Evolutionary conservation across 2,888 invertebrate genomes (phyloP).

Genomic region (Noctua comes): DNA sequence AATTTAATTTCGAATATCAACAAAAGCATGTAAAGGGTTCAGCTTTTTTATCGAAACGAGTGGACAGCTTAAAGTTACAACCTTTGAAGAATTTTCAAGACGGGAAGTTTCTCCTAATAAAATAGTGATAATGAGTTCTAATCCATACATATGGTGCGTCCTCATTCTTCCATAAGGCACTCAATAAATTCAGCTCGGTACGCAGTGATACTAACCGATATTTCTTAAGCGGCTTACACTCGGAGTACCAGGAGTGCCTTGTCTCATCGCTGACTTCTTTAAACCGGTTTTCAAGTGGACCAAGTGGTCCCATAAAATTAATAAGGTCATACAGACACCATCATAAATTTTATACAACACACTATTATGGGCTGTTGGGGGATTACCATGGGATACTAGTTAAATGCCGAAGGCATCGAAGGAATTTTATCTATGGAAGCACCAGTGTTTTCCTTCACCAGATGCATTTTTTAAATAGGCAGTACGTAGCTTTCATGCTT

Average conservation of each 20-base stretch:
- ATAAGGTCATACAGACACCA: conserved; percentile 83
- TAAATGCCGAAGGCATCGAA: conserved; percentile 44
- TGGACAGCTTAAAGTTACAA: conserved; percentile 30
- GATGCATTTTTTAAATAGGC: not conserved
- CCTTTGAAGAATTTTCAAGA: conserved; percentile 26
- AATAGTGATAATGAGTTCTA: conserved; percentile 51
- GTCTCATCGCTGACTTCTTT: conserved; percentile 62
- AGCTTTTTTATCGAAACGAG: conserved; percentile 16
- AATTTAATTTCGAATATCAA: conserved; percentile 42
- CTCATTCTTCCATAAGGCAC: conserved; percentile 57
- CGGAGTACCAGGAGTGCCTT: conserved; percentile 51
- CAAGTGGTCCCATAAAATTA: conserved; percentile 86
- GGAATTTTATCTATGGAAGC: conserved; percentile 47
- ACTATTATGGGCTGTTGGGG: conserved; percentile 70
- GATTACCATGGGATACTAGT: conserved; percentile 66
- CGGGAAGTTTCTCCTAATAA: conserved; percentile 50
- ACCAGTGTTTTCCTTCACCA: conserved; percentile 11
- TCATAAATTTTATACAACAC: conserved; percentile 79
- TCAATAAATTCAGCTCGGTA: conserved; percentile 61
- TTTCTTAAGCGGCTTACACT: conserved; percentile 65
- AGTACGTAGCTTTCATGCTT: not conserved
- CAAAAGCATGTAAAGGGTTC: conserved; percentile 13
- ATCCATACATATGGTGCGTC: conserved; percentile 41
- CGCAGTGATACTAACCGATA: conserved; percentile 70
- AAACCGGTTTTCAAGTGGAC: conserved; percentile 83